Evolutionary conservation across 2,888 invertebrate genomes (phyloP).

Genomic region (Tolmerus cingulatus): DNA sequence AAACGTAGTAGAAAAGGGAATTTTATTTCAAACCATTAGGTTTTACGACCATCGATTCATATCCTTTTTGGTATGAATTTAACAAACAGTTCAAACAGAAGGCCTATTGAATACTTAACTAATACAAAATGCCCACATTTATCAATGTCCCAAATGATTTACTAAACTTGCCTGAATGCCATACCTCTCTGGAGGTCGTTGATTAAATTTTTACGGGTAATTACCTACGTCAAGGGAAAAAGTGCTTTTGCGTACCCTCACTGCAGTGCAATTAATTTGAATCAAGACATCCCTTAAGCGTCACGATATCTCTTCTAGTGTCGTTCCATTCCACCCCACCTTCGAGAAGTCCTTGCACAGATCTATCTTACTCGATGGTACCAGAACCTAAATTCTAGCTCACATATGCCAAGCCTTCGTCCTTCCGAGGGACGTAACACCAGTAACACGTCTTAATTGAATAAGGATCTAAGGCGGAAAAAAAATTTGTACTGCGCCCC

Average conservation of each 20-base stretch:
- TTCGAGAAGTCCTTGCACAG: neutral
- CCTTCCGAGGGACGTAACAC: neutral
- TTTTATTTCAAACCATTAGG: neutral
- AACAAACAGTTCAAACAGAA: neutral
- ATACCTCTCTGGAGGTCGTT: neutral
- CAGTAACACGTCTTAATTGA: conserved; percentile 39
- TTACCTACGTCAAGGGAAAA: neutral
- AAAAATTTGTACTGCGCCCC: neutral
- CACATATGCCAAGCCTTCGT: neutral
- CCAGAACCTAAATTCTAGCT: neutral
- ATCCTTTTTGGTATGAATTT: neutral
- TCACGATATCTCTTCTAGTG: neutral
- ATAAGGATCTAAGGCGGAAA: conserved; percentile 7
- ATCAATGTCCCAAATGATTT: neutral
- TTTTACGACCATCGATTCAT: neutral
- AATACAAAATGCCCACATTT: neutral
- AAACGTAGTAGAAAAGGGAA: neutral
- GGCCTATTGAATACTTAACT: neutral
- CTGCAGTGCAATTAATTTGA: conserved; percentile 36
- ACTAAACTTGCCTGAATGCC: neutral
- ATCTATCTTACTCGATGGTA: neutral
- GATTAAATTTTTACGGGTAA: conserved; percentile 25
- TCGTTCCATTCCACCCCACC: neutral
- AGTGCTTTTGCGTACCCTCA: neutral
- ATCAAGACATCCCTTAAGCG: conserved; percentile 11